Evolutionary conservation across 2,113 vertebrate genomes (phyloP), one percentile per base, ranked within the genome.

Genomic region (Herpailurus yagouaroundi): DNA sequence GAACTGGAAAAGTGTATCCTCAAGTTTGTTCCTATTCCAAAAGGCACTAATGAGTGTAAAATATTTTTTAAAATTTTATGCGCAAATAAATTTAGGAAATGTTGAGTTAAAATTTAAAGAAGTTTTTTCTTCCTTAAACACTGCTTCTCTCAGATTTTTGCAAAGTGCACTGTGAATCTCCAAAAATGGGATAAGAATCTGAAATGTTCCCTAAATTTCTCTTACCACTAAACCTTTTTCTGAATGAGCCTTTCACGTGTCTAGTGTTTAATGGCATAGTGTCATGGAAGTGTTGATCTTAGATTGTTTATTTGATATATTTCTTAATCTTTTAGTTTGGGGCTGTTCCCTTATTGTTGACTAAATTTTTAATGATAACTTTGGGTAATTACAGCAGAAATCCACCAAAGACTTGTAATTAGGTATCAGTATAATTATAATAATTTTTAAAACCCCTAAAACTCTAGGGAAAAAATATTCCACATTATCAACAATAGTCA

Each of bases 271-370:
- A 87, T 96, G 52, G 5, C 27, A n/a, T 29, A 79, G 33, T 74
- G 10, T 74, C 92, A 76, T 77, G 68, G 74, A 89, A 90, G 74
- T 87, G 15, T 71, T 95, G 29, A 96, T n/a, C 12, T 96, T 82
- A 79, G 31, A 69, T 66, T 52, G 31, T 29, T 96, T 86, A 52
- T 68, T 5, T 66, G 45, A n/a, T 73, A 6, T 86, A 89, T 52
- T 91, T 73, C 52, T 89, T 86, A 64, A 52, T 23, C 5, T 64
- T 85, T 92, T 73, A 74, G 33, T 73, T 92, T 68, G 19, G 9
- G 66, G 50, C 12, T 89, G 0, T 80, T 93, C 10, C 14, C 27
- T 92, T 89, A 79, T 12, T 80, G 4, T 84, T 74, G 31, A 74
- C 12, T 55, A 94, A 73, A 38, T n/a, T 76, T 95, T 71, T 88